Evolutionary conservation across 2,888 invertebrate species (phyloP), one percentile per base, ranked within the genome.

Genomic region (Xestobium rufovillosum): DNA sequence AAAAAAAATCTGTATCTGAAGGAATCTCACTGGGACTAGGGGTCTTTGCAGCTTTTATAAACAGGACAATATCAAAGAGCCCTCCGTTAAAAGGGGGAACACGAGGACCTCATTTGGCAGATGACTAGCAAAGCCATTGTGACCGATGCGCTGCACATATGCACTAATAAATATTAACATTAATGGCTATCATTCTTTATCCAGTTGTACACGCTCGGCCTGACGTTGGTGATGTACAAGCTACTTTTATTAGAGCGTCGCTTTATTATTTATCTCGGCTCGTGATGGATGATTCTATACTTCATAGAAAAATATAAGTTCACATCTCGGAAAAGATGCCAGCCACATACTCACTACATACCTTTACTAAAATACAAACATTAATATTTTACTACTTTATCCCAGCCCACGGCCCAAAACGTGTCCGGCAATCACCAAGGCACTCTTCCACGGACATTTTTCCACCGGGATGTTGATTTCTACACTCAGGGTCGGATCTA

Each of bases 191-290:
- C 42, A 44, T 44, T 42, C 42, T 46, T 46, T 46, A 47, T 42
- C 40, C 43, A 27, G 14, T 36, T 29, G 31, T 39, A 39, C 35
- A 37, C 42, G 38, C 38, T 41, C 34, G 42, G 40, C 37, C 43
- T 46, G 43, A 43, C 42, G 39, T 43, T 38, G 33, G 41, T 45
- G 45, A 45, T 48, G 44, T 48, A 48, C 42, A 44, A 44, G 42
- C 45, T 41, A 38, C 44, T 45, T 48, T 45, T 45, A 48, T 48
- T 48, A 48, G 48, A 45, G 45, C 42, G 43, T 48, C 42, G 41
- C 41, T 48, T 41, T 48, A 48, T 45, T 45, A 48, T 48, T 48
- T 48, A 45, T 48, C 45, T 48, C 45, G 45, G 45, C 43, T 38
- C 34, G 44, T 45, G 48, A 48, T 48, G 44, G 45, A 48, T 45